Evolutionary conservation across 2,888 invertebrate species (phyloP).

Genomic region (Acronicta leporina): DNA sequence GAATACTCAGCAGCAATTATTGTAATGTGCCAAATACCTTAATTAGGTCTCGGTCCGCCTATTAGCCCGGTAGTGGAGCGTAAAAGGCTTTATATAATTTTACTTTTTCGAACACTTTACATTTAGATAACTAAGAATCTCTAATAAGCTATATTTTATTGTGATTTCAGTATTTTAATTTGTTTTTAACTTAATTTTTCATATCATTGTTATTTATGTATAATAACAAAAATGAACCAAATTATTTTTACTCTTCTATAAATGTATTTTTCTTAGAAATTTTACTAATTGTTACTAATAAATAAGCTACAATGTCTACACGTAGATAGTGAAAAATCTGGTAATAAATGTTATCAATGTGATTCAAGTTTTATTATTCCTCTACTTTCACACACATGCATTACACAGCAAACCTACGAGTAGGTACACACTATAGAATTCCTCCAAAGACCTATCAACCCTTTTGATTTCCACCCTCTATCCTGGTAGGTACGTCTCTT

Average conservation of each 20-base stretch:
- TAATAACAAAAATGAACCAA: constrained; percentile 24
- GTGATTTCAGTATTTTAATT: constrained; percentile 37
- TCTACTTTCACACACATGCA: not conserved
- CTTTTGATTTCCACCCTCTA: no score
- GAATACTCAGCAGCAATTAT: not conserved
- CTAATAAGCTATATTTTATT: constrained; percentile 50
- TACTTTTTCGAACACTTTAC: constrained; percentile 21
- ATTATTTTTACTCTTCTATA: constrained; percentile 46
- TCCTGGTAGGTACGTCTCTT: no score
- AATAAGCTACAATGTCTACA: constrained; percentile 23
- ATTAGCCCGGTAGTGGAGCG: constrained; percentile 14
- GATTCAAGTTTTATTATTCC: constrained; percentile 3
- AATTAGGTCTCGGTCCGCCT: constrained; percentile 5
- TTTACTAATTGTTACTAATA: constrained; percentile 46
- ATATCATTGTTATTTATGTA: constrained; percentile 43
- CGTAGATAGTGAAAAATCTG: constrained; percentile 8
- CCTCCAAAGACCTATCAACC: no score
- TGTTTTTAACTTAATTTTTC: constrained; percentile 31
- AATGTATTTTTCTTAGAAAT: constrained; percentile 46
- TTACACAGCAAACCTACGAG: no score
- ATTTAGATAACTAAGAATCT: constrained; percentile 19
- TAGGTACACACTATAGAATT: no score
- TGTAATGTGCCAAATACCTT: not conserved
- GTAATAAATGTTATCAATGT: constrained; percentile 20
- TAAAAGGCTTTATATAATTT: constrained; percentile 23